phyloP scores from a whole-genome alignment of 2,113 vertebrate genomes.

The Hirundichthys speculiger region DNA sequence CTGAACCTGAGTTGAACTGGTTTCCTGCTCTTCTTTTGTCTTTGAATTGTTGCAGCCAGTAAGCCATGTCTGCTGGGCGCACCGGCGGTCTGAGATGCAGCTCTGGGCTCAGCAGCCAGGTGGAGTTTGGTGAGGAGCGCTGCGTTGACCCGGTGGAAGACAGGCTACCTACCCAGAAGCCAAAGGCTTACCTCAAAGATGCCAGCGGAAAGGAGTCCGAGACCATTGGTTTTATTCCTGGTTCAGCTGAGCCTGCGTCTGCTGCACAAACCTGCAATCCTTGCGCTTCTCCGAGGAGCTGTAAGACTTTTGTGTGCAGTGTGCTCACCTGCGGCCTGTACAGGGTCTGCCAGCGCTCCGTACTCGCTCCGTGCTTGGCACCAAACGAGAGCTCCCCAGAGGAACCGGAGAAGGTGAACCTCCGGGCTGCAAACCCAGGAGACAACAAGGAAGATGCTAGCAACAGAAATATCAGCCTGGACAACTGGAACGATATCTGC shows the following conservation, averaged over 20 bases:
- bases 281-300: slow-evolving; percentile 77
- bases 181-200: slow-evolving; percentile 75
- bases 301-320: slow-evolving; percentile 68
- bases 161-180: slow-evolving; percentile 18
- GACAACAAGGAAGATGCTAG: slow-evolving; percentile 39
- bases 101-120: slow-evolving; percentile 64
- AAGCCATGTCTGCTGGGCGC: slow-evolving; percentile 59
- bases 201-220: slow-evolving; percentile 82
- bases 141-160: slow-evolving; percentile 75
- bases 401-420: slow-evolving; percentile 59
- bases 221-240: slow-evolving; percentile 86
- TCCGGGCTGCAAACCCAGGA: slow-evolving; percentile 51
- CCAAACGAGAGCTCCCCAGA: slow-evolving; percentile 70
- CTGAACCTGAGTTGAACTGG: neutral
- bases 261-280: slow-evolving; percentile 71
- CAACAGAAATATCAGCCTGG: slow-evolving; percentile 64
- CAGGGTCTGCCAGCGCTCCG: slow-evolving; percentile 73
- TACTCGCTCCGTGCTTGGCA: slow-evolving; percentile 68
- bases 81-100: slow-evolving; percentile 29
- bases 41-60: slow-evolving; percentile 37
- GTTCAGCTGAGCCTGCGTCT: slow-evolving; percentile 74
- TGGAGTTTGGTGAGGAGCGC: slow-evolving; percentile 73
- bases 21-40: neutral
- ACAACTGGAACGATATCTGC: slow-evolving; percentile 86
- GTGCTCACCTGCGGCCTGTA: slow-evolving; percentile 87